Base-by-base conservation (phyloP, 2,888 invertebrate species). In the Scaptodrosophila latifasciaeformis region DNA sequence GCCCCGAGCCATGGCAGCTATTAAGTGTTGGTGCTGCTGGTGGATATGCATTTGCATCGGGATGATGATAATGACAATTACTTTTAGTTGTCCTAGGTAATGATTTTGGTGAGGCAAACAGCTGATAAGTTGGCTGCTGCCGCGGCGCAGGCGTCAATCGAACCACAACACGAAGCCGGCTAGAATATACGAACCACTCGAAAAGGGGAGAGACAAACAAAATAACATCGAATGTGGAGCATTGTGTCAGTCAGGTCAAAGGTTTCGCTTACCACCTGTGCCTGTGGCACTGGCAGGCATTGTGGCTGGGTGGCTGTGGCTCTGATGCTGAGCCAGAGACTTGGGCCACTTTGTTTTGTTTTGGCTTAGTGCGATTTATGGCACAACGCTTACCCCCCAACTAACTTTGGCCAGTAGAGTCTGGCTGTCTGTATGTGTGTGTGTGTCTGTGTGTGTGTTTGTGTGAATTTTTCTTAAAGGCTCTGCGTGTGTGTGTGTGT, bases 211-310 rank as follows among this genome's bases (percentile, higher is more conserved):
- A n/a, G n/a, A n/a, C n/a, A n/a, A n/a, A n/a, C n/a, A n/a, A n/a
- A n/a, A n/a, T n/a, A n/a, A 82, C 82, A 82, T 82, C 62, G 81
- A 78, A 81, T 78, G 48, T 81, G 47, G 81, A 82, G 81, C 81
- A 81, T 70, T 82, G 82, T 82, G 82, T 69, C 78, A n/a, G n/a
- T n/a, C n/a, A 74, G 81, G 82, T 81, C 81, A 82, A 64, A 80
- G 60, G 63, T 57, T 63, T 43, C 62, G 60, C 24, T 35, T 27
- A 9, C 44, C 29, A 19, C 27, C 31, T 12, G 35, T 19, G 27
- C 46, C 39, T 39, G 37, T 44, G 7, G n/a, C n/a, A n/a, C n/a
- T n/a, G n/a, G n/a, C n/a, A n/a, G n/a, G n/a, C n/a, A n/a, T n/a
- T n/a, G 13, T 34, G 34, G 12, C 49, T 62, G 62, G 63, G n/a